phyloP scores from a whole-genome alignment of 2,797 vertebrate species.

The Cuniculus paca region DNA sequence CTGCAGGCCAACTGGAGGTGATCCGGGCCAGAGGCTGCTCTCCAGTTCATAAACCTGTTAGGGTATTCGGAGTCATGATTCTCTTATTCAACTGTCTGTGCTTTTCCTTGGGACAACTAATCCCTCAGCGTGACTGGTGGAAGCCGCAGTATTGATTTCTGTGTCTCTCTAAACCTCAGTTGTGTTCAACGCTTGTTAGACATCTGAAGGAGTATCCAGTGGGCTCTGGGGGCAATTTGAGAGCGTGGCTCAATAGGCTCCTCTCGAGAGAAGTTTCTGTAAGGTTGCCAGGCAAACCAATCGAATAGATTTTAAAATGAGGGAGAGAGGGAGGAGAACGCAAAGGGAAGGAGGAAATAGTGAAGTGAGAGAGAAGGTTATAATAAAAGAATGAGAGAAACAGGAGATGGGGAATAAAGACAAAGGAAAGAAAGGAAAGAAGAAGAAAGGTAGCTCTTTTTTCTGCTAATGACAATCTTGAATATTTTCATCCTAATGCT shows the following conservation, averaged over 20 bases:
- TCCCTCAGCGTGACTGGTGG: constrained; percentile 90
- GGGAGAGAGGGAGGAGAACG: not conserved
- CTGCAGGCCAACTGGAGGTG: constrained; percentile 85
- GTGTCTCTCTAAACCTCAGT: constrained; percentile 91
- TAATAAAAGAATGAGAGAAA: not conserved
- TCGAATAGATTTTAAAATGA: constrained; percentile 69
- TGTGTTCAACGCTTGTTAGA: constrained; percentile 91
- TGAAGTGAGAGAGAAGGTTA: not conserved
- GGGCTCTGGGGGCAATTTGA: constrained; percentile 87
- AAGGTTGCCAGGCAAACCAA: constrained; percentile 69
- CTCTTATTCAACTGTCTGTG: constrained; percentile 86
- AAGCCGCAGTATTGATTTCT: constrained; percentile 92
- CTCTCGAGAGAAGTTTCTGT: constrained; percentile 82
- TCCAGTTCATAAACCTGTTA: constrained; percentile 89
- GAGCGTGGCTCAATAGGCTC: constrained; percentile 82
- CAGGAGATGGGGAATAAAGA: not conserved
- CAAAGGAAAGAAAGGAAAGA: not conserved
- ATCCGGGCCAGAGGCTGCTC: constrained; percentile 86
- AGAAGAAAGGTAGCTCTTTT: constrained; percentile 29
- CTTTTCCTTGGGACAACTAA: constrained; percentile 90
- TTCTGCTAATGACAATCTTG: constrained; percentile 42
- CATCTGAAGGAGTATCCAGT: constrained; percentile 90
- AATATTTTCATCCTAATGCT: not conserved
- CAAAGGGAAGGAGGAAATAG: not conserved
- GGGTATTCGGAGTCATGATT: constrained; percentile 92